Conservation (phyloP, 2,888 invertebrate genomes). For the Cosmopolites sordidus region DNA sequence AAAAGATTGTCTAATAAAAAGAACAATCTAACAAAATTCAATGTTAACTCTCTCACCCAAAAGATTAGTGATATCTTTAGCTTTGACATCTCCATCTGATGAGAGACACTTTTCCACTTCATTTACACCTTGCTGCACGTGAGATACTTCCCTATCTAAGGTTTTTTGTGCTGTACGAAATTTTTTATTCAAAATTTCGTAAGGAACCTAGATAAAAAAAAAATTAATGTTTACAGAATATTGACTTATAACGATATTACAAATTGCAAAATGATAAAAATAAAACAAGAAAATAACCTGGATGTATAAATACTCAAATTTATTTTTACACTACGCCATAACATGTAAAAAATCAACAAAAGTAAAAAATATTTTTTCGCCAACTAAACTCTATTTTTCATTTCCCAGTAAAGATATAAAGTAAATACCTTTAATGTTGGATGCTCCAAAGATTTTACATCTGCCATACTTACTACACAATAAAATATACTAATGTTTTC, state of each 20-base stretch:
- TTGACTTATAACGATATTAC: too few species aligned
- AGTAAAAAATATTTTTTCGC: too few species aligned
- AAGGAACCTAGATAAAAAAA: conserved; percentile 71
- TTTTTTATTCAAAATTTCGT: conserved; percentile 95
- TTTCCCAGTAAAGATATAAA: background rate
- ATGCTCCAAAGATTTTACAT: conserved; percentile 91
- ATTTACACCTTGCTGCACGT: conserved; percentile 73
- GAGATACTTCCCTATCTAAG: conserved; percentile 87
- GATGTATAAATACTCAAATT: too few species aligned
- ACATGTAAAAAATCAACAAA: too few species aligned
- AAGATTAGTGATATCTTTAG: conserved; percentile 72
- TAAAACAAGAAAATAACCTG: too few species aligned
- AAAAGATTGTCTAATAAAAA: conserved; percentile 1
- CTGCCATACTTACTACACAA: conserved; percentile 64
- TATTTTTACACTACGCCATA: conserved; percentile 7
- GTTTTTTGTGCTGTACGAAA: conserved; percentile 93
- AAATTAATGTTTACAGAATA: too few species aligned
- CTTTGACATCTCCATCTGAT: conserved; percentile 52
- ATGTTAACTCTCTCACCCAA: conserved; percentile 51
- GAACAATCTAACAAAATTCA: background rate
- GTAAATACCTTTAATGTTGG: conserved; percentile 83
- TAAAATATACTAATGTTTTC: background rate
- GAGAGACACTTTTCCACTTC: conserved; percentile 72
- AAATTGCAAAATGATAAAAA: too few species aligned
- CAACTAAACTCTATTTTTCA: too few species aligned